phyloP scores from a whole-genome alignment of 1,140 invertebrate species.

The Penaeus chinensis region DNA sequence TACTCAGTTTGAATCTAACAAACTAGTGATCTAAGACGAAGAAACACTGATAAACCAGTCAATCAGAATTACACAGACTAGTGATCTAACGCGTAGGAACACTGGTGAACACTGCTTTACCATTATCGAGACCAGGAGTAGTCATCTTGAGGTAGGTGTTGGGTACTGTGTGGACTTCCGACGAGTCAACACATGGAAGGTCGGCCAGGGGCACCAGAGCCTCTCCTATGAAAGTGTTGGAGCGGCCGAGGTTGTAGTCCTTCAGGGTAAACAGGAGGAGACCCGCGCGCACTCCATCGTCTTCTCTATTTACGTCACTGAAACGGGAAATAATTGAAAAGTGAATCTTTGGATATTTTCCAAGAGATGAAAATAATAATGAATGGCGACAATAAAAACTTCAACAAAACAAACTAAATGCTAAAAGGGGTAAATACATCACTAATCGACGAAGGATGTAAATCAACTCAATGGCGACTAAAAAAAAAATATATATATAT shows the following conservation, averaged over 20 bases:
- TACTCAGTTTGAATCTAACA: too few relatives aligned
- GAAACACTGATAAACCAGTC: too few relatives aligned
- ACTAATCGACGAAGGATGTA: too few relatives aligned
- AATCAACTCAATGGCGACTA: too few relatives aligned
- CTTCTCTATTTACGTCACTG: constrained; percentile 47
- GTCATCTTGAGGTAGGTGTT: constrained; percentile 58
- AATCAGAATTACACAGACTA: too few relatives aligned
- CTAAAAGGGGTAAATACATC: too few relatives aligned
- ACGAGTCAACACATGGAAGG: constrained; percentile 45
- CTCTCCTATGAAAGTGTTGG: constrained; percentile 61
- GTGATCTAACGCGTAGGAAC: too few relatives aligned
- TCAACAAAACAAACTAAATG: too few relatives aligned
- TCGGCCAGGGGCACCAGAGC: constrained; percentile 46
- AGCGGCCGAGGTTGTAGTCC: constrained; percentile 58
- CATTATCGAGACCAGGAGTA: constrained; percentile 51
- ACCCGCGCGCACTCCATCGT: constrained; percentile 53
- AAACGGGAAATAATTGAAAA: not conserved
- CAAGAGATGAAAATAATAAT: too few relatives aligned
- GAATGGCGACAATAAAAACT: too few relatives aligned
- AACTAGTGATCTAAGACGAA: too few relatives aligned
- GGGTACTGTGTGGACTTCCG: constrained; percentile 42
- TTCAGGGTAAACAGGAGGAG: constrained; percentile 58
- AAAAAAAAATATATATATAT: too few relatives aligned
- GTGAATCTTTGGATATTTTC: not conserved
- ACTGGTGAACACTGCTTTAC: not conserved